phyloP scores from a whole-genome alignment of 1,140 invertebrate genomes.

The Rhopalosiphum padi region DNA sequence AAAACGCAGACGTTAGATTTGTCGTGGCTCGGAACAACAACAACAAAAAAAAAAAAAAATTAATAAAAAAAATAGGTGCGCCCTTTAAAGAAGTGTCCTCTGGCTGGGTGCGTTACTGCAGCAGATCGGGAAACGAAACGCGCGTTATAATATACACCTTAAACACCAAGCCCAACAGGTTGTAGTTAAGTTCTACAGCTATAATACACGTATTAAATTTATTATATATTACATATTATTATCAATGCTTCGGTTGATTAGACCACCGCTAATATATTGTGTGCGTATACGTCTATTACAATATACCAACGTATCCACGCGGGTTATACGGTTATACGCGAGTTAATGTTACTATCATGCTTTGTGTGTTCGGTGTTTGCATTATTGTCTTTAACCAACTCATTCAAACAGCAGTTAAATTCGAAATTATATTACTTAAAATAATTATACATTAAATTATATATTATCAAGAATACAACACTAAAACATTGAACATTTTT shows the following conservation, averaged over 20 bases:
- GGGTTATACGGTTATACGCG: neutral
- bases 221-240: neutral
- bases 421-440: no score
- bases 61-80: conserved; percentile 25
- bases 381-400: no score
- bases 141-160: neutral
- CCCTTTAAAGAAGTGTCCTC: conserved; percentile 31
- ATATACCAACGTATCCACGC: neutral
- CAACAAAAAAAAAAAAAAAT: neutral
- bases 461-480: no score
- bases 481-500: no score
- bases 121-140: neutral
- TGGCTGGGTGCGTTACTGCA: conserved; percentile 5
- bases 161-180: conserved; percentile 22
- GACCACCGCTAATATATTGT: neutral
- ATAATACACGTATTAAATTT: neutral
- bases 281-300: neutral
- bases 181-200: neutral
- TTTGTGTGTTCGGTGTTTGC: no score
- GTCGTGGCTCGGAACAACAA: conserved; percentile 3
- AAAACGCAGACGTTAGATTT: conserved; percentile 45
- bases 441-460: no score
- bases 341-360: no score
- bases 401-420: no score
- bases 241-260: conserved; percentile 10